phyloP scores from a whole-genome alignment of 2,888 invertebrate genomes.

The Melinopterus prodromus region DNA sequence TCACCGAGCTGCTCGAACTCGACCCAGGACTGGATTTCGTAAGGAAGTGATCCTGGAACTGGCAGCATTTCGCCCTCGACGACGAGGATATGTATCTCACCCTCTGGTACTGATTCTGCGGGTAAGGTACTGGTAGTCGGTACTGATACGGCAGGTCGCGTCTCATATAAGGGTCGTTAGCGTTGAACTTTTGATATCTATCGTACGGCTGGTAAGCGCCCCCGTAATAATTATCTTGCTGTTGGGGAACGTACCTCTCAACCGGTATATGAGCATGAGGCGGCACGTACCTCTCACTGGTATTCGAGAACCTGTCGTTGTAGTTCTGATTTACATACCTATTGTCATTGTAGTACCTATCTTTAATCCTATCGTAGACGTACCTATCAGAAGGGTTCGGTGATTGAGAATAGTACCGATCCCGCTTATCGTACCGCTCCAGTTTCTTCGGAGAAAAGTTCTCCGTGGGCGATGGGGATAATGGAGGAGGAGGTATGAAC shows the following conservation, averaged over 20 bases:
- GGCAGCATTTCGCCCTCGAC: constrained; percentile 57
- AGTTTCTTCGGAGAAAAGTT: constrained; percentile 54
- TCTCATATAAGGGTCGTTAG: constrained; percentile 66
- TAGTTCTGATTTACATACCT: constrained; percentile 43
- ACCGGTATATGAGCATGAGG: constrained; percentile 76
- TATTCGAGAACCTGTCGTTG: constrained; percentile 16
- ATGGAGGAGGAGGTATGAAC: constrained; percentile 61
- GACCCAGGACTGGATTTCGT: constrained; percentile 63
- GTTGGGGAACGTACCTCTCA: constrained; percentile 75
- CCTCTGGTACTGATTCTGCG: constrained; percentile 58
- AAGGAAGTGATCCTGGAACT: constrained; percentile 56
- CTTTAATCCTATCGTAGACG: constrained; percentile 39
- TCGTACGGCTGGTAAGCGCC: constrained; percentile 46
- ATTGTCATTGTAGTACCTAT: constrained; percentile 46
- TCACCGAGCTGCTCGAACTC: constrained; percentile 62
- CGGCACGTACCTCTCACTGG: constrained; percentile 60
- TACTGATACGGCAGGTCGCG: constrained; percentile 68
- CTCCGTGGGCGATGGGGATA: constrained; percentile 57
- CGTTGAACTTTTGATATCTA: constrained; percentile 52
- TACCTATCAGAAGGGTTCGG: constrained; percentile 39
- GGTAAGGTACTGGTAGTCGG: constrained; percentile 63
- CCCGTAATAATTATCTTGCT: constrained; percentile 56
- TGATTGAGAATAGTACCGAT: constrained; percentile 44
- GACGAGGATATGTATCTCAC: constrained; percentile 52
- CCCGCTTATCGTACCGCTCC: constrained; percentile 49